phyloP scores from a whole-genome alignment of 2,888 invertebrate species.

The Amphipoea lucens region DNA sequence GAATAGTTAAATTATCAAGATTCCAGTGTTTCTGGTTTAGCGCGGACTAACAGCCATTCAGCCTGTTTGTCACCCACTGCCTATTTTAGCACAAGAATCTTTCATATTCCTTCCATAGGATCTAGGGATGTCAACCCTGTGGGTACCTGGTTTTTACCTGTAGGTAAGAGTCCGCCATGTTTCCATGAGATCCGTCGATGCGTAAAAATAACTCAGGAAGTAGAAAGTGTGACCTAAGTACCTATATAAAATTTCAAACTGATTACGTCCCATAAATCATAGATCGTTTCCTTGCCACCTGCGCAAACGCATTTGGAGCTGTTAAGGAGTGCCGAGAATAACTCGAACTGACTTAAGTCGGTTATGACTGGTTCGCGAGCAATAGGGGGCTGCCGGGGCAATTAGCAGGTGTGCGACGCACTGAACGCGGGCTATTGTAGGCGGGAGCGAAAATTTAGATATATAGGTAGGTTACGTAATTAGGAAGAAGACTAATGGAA shows the following conservation, averaged over 20 bases:
- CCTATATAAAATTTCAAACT: conserved; percentile 7
- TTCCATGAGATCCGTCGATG: neutral
- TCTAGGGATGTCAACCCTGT: neutral
- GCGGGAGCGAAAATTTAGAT: neutral
- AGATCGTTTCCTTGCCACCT: conserved; percentile 45
- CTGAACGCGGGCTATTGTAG: conserved; percentile 46
- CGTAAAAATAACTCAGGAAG: neutral
- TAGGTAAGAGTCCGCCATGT: neutral
- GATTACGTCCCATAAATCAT: conserved; percentile 35
- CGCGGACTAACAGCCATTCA: neutral
- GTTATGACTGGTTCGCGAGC: conserved; percentile 56
- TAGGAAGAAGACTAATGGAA: neutral
- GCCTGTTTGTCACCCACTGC: neutral
- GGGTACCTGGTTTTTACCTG: neutral
- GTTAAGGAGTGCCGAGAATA: conserved; percentile 59
- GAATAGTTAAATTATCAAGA: neutral
- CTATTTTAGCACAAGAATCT: neutral
- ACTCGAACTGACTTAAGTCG: conserved; percentile 59
- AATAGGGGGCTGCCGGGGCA: conserved; percentile 65
- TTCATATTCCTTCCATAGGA: neutral
- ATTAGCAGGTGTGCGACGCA: conserved; percentile 53
- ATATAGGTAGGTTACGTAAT: neutral
- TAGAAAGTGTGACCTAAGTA: neutral
- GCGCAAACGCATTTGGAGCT: conserved; percentile 21
- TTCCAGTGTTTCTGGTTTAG: neutral